Evolutionary conservation across 2,888 invertebrate species (phyloP), one percentile per base, ranked within the genome.

Genomic region (Agrilus cyanescens): DNA sequence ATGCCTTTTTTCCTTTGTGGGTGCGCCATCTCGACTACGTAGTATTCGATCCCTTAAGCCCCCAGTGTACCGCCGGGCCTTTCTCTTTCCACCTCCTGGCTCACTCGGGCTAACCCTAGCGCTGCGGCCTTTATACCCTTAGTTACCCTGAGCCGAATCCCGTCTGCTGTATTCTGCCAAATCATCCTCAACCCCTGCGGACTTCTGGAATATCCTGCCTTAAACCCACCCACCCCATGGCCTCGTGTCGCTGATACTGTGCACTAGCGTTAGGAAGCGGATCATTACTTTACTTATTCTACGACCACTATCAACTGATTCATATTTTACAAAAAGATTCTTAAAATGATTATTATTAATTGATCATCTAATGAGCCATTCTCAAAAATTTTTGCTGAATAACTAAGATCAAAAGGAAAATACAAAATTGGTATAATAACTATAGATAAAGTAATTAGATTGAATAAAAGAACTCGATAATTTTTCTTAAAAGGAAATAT

Each of bases 131-230:
- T 62, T 60, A 60, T 60, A 60, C 59, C 60, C 59, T 57, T 53
- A 55, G 56, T 58, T 57, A 58, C 59, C 59, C 60, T 58, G 59
- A 56, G 53, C 58, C 56, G 59, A 58, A 57, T 59, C 57, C 59
- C 56, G 56, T 53, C 54, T 50, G 57, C 58, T 59, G 60, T 59
- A 63, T 63, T 63, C 59, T 65, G 63, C 64, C 63, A 63, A 65
- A 65, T 65, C 65, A 63, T 65, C 63, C 65, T 61, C 58, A 59
- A 61, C 61, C 62, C 54, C 63, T 57, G 55, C 57, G 58, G 60
- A 60, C 60, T 59, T 60, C 58, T 57, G 58, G 60, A 58, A 60
- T 61, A 61, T 58, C 58, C 61, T 54, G 50, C 58, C 54, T 53
- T 47, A 56, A 47, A 49, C 48, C 50, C 53, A 52, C 55, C 51